Conservation (phyloP, 2,113 vertebrate species). For the Odobenus rosmarus region DNA sequence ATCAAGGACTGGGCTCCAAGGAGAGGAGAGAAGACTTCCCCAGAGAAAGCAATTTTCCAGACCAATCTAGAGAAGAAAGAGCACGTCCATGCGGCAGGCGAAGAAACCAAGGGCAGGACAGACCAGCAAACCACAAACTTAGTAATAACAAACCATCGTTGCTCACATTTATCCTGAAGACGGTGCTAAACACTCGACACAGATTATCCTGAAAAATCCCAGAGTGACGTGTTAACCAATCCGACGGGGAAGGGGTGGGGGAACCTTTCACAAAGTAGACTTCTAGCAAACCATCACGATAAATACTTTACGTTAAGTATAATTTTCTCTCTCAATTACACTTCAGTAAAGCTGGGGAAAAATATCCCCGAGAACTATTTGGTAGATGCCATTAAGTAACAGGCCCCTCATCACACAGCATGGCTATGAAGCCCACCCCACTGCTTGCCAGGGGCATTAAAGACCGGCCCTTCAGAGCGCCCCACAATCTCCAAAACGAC, state of each 20-base stretch:
- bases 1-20: neutral
- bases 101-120: neutral
- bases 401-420: neutral
- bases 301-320: neutral
- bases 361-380: neutral
- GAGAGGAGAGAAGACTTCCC: neutral
- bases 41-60: neutral
- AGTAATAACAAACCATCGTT: accelerated
- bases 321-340: neutral
- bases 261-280: neutral
- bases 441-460: neutral
- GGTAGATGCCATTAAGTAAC: neutral
- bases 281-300: neutral
- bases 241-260: neutral
- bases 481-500: neutral
- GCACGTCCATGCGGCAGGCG: neutral
- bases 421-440: neutral
- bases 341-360: neutral
- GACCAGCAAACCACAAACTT: too few species aligned
- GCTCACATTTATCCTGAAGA: neutral
- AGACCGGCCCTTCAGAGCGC: neutral
- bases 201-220: neutral
- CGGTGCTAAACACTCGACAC: neutral
- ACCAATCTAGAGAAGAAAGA: neutral
- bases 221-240: neutral